Conservation (phyloP, 2,888 invertebrate genomes). For the Vandiemenella viatica region DNA sequence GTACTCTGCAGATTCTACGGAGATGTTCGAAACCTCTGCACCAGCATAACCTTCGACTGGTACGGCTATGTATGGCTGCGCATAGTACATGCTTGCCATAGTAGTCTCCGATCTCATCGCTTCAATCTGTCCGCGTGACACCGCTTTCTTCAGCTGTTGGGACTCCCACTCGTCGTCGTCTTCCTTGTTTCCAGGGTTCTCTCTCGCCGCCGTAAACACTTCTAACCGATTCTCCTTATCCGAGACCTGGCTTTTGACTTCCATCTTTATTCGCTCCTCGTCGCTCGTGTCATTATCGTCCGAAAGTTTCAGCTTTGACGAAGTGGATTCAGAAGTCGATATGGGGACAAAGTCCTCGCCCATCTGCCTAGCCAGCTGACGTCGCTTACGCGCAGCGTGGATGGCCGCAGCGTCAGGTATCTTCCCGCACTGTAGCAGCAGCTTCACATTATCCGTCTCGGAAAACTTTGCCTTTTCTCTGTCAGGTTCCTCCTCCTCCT, state of each 20-base stretch:
- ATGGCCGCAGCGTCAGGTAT: constrained; percentile 97
- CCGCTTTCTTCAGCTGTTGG: constrained; percentile 90
- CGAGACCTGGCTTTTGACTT: too few species aligned
- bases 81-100: too few species aligned
- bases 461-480: constrained; percentile 38
- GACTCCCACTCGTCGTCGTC: constrained; percentile 89
- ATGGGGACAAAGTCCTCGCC: constrained; percentile 45
- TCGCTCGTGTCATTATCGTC: constrained; percentile 75
- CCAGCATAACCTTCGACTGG: too few species aligned
- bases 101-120: not conserved
- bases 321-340: constrained; percentile 18
- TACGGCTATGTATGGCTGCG: too few species aligned
- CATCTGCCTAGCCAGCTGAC: constrained; percentile 85
- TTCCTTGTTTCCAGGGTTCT: constrained; percentile 53
- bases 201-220: constrained; percentile 24
- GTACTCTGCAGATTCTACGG: not conserved
- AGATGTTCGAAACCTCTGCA: not conserved
- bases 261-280: constrained; percentile 72
- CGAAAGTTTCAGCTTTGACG: not conserved
- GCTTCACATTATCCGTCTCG: constrained; percentile 56
- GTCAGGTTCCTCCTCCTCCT: constrained; percentile 33
- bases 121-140: constrained; percentile 44
- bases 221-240: constrained; percentile 41
- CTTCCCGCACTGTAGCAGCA: constrained; percentile 57
- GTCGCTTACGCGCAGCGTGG: constrained; percentile 86